Conservation (phyloP, 2,113 vertebrate species). For the Neotragus moschatus region DNA sequence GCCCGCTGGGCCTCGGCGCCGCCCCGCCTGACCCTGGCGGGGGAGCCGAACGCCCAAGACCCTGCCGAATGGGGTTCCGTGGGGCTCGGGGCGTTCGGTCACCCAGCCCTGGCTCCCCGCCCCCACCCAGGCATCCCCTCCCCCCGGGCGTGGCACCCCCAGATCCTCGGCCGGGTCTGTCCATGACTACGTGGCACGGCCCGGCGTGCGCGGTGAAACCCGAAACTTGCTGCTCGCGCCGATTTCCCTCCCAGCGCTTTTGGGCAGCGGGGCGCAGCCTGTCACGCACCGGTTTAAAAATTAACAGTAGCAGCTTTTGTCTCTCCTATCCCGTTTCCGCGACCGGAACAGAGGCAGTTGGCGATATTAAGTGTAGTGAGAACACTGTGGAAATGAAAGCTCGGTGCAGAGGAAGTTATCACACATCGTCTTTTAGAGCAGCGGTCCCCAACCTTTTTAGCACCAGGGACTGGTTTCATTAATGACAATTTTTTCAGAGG, state of each 20-base stretch:
- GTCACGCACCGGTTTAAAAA: neutral
- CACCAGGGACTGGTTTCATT: neutral
- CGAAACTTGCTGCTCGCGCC: neutral
- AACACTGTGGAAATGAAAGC: neutral
- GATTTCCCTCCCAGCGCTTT: neutral
- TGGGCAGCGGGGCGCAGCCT: neutral
- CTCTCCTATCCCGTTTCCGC: neutral
- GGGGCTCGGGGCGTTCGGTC: neutral
- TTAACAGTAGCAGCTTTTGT: neutral
- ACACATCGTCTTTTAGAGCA: neutral
- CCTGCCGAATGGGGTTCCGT: neutral
- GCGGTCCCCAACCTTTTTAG: neutral
- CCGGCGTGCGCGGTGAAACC: neutral
- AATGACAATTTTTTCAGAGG: neutral
- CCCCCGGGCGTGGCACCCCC: neutral
- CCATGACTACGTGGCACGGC: slow-evolving; percentile 55
- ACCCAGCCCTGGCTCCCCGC: neutral
- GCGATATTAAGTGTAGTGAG: neutral
- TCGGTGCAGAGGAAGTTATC: neutral
- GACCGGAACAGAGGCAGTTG: neutral
- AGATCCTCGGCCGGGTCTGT: neutral
- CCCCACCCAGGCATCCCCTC: too few species aligned
- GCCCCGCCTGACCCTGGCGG: neutral
- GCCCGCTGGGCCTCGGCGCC: neutral
- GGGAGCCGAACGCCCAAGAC: neutral